Percentiles rank a stretch among this genome's conserved stretches.
These are phyloP conservation scores for Paratilapia polleni DNA, from an alignment of 2,113 vertebrate species.

Conservation along the genomic window DNA sequence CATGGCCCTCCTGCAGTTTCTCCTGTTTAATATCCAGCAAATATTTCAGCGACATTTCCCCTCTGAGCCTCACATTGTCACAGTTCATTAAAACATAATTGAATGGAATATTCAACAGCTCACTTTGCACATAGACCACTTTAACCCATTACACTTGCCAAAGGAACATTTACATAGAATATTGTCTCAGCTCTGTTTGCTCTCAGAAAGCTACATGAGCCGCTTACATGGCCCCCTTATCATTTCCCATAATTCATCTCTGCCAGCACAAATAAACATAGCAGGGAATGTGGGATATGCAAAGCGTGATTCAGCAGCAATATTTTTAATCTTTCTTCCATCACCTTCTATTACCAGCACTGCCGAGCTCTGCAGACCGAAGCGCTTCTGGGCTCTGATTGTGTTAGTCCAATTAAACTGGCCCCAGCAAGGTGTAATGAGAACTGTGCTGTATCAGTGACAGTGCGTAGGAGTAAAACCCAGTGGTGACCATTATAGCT, in stretches of 20 bases:
- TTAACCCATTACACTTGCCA: conserved; percentile 49
- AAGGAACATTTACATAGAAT: conserved; percentile 56
- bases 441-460: conserved; percentile 48
- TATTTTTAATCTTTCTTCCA: conserved; percentile 67
- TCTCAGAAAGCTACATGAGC: conserved; percentile 12
- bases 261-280: conserved; percentile 43
- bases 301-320: conserved; percentile 54
- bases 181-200: conserved; percentile 27
- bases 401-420: conserved; percentile 71
- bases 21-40: conserved; percentile 41
- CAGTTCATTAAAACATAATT: conserved; percentile 73
- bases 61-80: conserved; percentile 52
- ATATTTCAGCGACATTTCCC: conserved; percentile 57
- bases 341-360: conserved; percentile 59
- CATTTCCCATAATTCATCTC: conserved; percentile 42
- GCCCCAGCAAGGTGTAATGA: conserved; percentile 58
- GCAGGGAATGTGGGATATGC: conserved; percentile 33
- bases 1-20: background rate
- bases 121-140: conserved; percentile 48
- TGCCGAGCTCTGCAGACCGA: conserved; percentile 55
- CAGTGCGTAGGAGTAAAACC: conserved; percentile 27
- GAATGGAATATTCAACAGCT: conserved; percentile 63
- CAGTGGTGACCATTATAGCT: conserved; percentile 11
- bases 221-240: conserved; percentile 7
- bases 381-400: conserved; percentile 58